Base-by-base conservation (phyloP, 1,140 invertebrate species). In the Nasonia longicornis region DNA sequence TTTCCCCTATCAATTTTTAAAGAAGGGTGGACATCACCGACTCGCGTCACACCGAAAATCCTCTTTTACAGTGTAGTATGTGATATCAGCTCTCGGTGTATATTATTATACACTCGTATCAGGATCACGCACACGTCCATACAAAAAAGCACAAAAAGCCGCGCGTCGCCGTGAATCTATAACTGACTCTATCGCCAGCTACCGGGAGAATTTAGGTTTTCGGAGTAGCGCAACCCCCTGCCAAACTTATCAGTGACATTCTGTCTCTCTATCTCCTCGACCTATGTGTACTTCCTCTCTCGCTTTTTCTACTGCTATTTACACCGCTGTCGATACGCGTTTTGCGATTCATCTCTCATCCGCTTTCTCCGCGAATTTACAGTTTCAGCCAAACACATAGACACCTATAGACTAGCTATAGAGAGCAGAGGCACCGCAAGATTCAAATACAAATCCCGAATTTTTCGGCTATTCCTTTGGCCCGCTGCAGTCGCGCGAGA, bases 161-260 rank as follows among this genome's bases (percentile, higher is more conserved):
- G 2, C 35, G 14, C 22, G 20, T 29, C 67, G 20, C 3, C 35
- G 29, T 42, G 72, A 81, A 85, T 82, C 78, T 82, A 83, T 26
- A 76, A 81, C 35, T 52, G n/a, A 64, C 26, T 35, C 31, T 84
- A 84, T 84, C 83, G 52, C 74, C 26, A 26, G 26, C 31, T 3
- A 16, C 64, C 64, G 74, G 52, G 72, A 70, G 73, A 83, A 81
- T 78, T 82, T 79, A 82, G 79, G 77, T 81, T 84, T 81, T 83
- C 63, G 67, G 81, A 79, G 73, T 73, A 42, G 38, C 38, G 77
- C 79, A 26, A 2, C 69, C 3, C 2, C 6, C n/a, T 8, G 52
- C 10, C 11, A 11, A 48, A 77, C 11, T 77, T 69, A 77, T 78
- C 76, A 63, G 42, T 35, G 22, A 31, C 38, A 58, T 11, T 71